These are phyloP conservation scores for Centruroides sculpturatus DNA, from an alignment of 1,140 invertebrate species.

Conservation along the genomic window DNA sequence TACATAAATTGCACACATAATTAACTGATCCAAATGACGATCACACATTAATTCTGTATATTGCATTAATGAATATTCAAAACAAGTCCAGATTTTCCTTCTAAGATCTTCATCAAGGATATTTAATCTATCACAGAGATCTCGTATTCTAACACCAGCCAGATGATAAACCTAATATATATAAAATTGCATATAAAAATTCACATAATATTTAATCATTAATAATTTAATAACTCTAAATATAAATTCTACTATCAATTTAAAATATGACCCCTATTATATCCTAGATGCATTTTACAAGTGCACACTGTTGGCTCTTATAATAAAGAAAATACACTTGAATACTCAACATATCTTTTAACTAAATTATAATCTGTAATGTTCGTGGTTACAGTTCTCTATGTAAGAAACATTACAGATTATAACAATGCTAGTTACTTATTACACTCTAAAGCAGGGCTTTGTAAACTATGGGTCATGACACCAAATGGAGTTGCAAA, in stretches of 20 bases:
- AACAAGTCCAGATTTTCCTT: slow-evolving; percentile 90
- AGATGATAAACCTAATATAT: slow-evolving; percentile 71
- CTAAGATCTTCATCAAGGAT: slow-evolving; percentile 56
- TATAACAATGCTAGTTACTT: too few species aligned
- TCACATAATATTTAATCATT: not conserved
- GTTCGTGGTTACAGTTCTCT: too few species aligned
- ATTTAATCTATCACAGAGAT: slow-evolving; percentile 66
- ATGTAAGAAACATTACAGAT: too few species aligned
- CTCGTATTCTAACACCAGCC: slow-evolving; percentile 71
- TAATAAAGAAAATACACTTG: too few species aligned
- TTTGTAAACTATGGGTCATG: too few species aligned
- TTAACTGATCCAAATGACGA: slow-evolving; percentile 88
- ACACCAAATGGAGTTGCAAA: too few species aligned
- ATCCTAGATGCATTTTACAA: too few species aligned
- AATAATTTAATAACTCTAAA: not conserved
- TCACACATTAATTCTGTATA: slow-evolving; percentile 72
- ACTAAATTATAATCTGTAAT: too few species aligned
- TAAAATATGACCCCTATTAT: too few species aligned
- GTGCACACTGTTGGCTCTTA: too few species aligned
- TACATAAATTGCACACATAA: slow-evolving; percentile 98
- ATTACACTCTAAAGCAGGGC: too few species aligned
- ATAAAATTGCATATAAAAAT: not conserved
- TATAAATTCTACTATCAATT: not conserved
- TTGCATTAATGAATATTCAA: slow-evolving; percentile 77
- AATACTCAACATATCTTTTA: too few species aligned